These are phyloP conservation scores for Ecliptopera silaceata DNA, from an alignment of 2,888 invertebrate genomes.

Conservation along the genomic window DNA sequence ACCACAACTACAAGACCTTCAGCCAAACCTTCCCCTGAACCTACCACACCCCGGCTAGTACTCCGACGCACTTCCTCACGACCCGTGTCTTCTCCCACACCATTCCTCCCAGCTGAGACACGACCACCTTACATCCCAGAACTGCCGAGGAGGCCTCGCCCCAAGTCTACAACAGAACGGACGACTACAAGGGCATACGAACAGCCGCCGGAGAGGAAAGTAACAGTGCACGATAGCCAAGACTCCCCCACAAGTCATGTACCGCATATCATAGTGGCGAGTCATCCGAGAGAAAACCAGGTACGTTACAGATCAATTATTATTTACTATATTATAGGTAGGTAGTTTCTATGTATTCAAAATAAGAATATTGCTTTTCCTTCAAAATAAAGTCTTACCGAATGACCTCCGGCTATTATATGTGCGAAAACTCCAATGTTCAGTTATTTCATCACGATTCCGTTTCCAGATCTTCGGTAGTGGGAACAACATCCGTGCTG, in stretches of 20 bases:
- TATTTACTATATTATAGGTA: no score
- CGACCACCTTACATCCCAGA: conserved; percentile 21
- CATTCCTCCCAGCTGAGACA: conserved; percentile 43
- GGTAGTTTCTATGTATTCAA: no score
- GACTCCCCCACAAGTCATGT: conserved; percentile 72
- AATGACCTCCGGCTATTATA: no score
- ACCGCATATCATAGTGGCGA: conserved; percentile 84
- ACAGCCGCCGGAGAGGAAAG: conserved; percentile 61
- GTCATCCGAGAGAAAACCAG: conserved; percentile 92
- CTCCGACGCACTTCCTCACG: conserved; percentile 50
- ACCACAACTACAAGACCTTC: conserved; percentile 38
- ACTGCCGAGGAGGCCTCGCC: conserved; percentile 47
- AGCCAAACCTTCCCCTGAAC: conserved; percentile 31
- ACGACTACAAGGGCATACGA: conserved; percentile 73
- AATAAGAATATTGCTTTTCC: no score
- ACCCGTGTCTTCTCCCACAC: conserved; percentile 51
- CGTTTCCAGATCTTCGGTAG: conserved; percentile 67
- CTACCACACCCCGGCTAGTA: conserved; percentile 49
- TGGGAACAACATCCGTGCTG: conserved; percentile 84
- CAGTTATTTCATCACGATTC: not conserved
- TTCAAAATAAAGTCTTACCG: no score
- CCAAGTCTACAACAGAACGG: conserved; percentile 59
- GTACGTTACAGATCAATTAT: conserved; percentile 41
- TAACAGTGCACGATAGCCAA: conserved; percentile 62
- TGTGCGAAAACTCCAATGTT: no score